Conservation (phyloP, 2,888 invertebrate species). For the Agrochola macilenta region DNA sequence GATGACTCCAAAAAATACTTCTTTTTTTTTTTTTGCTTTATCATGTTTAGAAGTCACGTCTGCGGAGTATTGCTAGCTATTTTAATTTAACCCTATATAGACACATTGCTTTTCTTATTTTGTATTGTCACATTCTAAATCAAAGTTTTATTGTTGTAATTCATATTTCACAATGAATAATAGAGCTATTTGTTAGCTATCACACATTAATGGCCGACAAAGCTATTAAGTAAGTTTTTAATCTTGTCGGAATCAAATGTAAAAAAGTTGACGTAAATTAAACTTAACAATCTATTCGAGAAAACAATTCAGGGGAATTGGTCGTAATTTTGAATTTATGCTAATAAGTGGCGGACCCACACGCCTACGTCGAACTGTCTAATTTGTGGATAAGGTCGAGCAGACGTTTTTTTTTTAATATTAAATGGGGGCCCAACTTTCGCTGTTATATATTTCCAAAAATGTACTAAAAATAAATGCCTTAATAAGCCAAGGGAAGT, state of each 20-base stretch:
- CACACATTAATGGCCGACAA: conserved; percentile 54
- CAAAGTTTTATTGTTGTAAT: conserved; percentile 63
- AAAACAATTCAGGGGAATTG: conserved; percentile 78
- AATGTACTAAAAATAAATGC: conserved; percentile 29
- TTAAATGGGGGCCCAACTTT: not conserved
- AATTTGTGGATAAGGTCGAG: conserved; percentile 60
- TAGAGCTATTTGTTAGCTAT: conserved; percentile 63
- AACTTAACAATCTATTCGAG: conserved; percentile 76
- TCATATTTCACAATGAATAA: conserved; percentile 64
- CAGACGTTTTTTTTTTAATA: conserved; percentile 51
- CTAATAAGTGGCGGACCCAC: conserved; percentile 76
- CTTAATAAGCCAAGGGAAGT: conserved; percentile 34
- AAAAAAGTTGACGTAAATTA: conserved; percentile 71
- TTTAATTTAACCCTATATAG: not conserved
- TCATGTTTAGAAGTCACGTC: too few relatives aligned
- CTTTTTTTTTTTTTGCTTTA: too few relatives aligned
- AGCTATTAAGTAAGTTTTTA: conserved; percentile 62
- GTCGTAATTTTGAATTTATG: conserved; percentile 83
- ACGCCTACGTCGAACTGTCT: conserved; percentile 78
- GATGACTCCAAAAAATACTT: too few relatives aligned
- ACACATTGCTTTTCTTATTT: conserved; percentile 54
- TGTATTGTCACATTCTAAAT: conserved; percentile 65
- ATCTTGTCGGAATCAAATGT: conserved; percentile 57
- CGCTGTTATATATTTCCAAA: conserved; percentile 4
- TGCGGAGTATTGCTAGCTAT: too few relatives aligned